Evolutionary conservation across 2,797 vertebrate genomes (phyloP), one percentile per base, ranked within the genome.

Genomic region (Platyrinchus mystaceus): DNA sequence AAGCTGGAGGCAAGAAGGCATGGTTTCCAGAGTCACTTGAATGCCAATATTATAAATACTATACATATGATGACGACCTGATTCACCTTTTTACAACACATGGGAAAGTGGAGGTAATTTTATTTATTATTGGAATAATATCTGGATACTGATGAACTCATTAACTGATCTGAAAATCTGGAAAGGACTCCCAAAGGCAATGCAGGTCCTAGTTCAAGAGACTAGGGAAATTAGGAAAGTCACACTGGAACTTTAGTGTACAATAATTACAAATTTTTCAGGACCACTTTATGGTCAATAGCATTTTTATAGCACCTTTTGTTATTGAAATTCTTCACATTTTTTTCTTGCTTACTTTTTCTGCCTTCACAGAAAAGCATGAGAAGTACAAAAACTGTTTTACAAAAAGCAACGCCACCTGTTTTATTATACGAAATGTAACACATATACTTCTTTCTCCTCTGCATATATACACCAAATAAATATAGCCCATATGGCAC

Each of bases 291-390:
- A 84, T 82, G 74, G 67, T 73, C 74, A 91, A 90, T 82, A 88
- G 66, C 55, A 75, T 81, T 95, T 96, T 94, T 91, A 94, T 84
- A 88, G 80, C 93, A 95, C 93, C 59, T 95, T 96, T 91, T 86
- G 76, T 94, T 96, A 96, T 96, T 96, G 94, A 95, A 96, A 96
- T 96, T 95, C 96, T 94, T 96, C 37, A 75, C 63, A 86, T 95
- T 81, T 87, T 92, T 94, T 66, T 53, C 69, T 64, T 75, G 37
- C 66, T 94, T 84, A 47, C 27, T 93, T 95, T 84, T 90, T 91
- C 83, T 94, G 80, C 47, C 43, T 81, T 91, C 58, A 86, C 30
- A 59, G 80, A 93, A 94, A 86, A 76, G 50, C 67, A 86, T 6
- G 16, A 58, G 41, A 81, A 74, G 32, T 44, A 90, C 85, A 88